Evolutionary conservation across 37 sponge, comb jelly and placozoan species (phyloP), one percentile per base, ranked within the genome.

Genomic region (Spongilla lacustris): DNA sequence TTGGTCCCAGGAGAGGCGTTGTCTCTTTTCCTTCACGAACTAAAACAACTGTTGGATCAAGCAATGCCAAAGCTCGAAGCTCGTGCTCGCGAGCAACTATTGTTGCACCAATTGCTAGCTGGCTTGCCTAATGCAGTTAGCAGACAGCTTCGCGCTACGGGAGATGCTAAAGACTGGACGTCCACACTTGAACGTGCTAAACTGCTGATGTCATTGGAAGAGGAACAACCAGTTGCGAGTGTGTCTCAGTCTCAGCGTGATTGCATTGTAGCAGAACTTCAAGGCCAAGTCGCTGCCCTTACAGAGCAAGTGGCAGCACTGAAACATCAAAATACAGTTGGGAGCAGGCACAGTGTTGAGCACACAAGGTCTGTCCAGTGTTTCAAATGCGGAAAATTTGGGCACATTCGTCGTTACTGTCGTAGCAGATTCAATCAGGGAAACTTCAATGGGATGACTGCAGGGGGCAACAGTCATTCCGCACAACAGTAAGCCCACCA

Each of bases 21-120:
- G 4, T 68, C 85, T 10, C 71, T 90, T 6, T 90, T 81, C 68
- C 66, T 90, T 21, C 81, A 80, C 68, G 70, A 83, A 3, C 75
- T 85, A n/a, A 85, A 90, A 68, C 32, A 81, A 33, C 70, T 80
- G 23, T 70, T 90, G 70, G 77, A 84, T 25, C 91, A 85, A 80
- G 91, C 86, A n/a, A 90, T 90, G 91, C 85, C 91, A 80, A 82
- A 34, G n/a, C 26, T 90, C 25, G 85, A 73, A 32, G 67, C 22
- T 30, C 69, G 27, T 29, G 79, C 86, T 10, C 75, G 76, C 23
- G 71, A 81, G 21, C 85, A 81, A 50, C 77, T 84, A 19, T 10
- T 90, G 36, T 38, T 90, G 27, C 91, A 90, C 66, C 91, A 85
- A 41, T 85, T 86, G 22, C 41, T 85, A 4, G 83, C 66, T 13